Percentiles rank a stretch among this genome's conserved stretches.
These are phyloP conservation scores for Adela reaumurella DNA, from an alignment of 2,888 invertebrate genomes.

Conservation along the genomic window DNA sequence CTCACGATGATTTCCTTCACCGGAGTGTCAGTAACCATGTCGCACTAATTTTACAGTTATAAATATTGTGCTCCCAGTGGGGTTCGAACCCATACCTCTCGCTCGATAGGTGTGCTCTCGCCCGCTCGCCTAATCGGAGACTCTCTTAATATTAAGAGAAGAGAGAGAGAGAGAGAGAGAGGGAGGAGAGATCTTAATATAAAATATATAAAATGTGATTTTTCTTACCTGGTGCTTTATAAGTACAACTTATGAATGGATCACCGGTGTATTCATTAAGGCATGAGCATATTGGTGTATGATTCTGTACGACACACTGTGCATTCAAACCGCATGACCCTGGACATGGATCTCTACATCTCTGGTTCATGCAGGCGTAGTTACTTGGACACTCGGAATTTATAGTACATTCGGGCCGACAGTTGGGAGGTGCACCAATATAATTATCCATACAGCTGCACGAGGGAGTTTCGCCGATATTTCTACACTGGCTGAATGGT, in stretches of 20 bases:
- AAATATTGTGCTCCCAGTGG: no score
- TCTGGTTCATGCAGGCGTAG: conserved; percentile 72
- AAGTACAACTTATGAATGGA: conserved; percentile 61
- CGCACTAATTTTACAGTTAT: no score
- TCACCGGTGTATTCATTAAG: conserved; percentile 68
- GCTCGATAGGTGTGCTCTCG: no score
- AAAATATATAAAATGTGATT: no score
- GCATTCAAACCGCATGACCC: conserved; percentile 70
- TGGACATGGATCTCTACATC: conserved; percentile 77
- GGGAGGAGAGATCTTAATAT: no score
- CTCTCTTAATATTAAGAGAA: no score
- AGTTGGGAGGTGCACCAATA: conserved; percentile 68
- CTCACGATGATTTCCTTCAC: no score
- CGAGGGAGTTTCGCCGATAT: conserved; percentile 56
- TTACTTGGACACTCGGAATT: conserved; percentile 73
- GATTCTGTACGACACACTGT: conserved; percentile 63
- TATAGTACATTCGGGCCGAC: conserved; percentile 66
- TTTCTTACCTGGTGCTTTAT: conserved; percentile 43
- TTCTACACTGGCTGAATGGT: conserved; percentile 62
- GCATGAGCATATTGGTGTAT: conserved; percentile 73
- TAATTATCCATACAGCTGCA: conserved; percentile 64
- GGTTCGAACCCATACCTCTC: no score
- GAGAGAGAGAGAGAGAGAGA: no score
- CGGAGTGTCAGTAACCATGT: no score
- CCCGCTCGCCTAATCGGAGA: no score